phyloP scores from a whole-genome alignment of 2,113 vertebrate genomes.

The Dromas ardeola region DNA sequence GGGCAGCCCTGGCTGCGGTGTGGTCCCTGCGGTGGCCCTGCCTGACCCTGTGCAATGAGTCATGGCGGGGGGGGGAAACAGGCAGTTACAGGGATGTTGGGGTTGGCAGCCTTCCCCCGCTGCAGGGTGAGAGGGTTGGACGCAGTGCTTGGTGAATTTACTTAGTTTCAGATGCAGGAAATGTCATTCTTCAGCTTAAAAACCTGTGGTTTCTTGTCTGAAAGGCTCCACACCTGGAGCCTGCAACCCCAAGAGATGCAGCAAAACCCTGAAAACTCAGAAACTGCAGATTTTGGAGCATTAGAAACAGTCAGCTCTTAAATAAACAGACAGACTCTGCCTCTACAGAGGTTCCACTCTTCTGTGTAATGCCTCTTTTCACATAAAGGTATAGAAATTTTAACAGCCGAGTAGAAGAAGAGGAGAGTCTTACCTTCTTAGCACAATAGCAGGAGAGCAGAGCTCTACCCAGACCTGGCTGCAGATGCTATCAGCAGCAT shows the following conservation, averaged over 20 bases:
- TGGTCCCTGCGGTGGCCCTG: not conserved
- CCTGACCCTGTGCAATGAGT: not conserved
- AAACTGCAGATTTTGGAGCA: not conserved
- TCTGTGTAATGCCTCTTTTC: not conserved
- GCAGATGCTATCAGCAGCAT: not conserved
- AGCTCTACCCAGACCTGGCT: not conserved
- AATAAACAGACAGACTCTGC: not conserved
- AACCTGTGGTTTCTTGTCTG: not conserved
- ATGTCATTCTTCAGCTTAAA: not conserved
- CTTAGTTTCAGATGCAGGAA: not conserved
- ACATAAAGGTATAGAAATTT: not conserved
- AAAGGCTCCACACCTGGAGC: not conserved
- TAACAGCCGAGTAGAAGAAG: not conserved
- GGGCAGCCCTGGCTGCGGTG: not conserved
- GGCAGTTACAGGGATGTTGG: not conserved
- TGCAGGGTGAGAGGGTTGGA: not conserved
- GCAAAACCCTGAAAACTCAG: not conserved
- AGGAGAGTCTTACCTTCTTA: conserved; percentile 9
- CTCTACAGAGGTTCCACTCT: not conserved
- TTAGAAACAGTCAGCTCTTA: not conserved
- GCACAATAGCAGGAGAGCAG: conserved; percentile 20
- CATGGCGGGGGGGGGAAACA: not conserved
- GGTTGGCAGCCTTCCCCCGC: not conserved
- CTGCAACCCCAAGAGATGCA: not conserved
- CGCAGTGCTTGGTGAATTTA: not conserved